These are phyloP conservation scores for Plectus sambesii DNA, from an alignment of 1,140 invertebrate species.

Conservation along the genomic window DNA sequence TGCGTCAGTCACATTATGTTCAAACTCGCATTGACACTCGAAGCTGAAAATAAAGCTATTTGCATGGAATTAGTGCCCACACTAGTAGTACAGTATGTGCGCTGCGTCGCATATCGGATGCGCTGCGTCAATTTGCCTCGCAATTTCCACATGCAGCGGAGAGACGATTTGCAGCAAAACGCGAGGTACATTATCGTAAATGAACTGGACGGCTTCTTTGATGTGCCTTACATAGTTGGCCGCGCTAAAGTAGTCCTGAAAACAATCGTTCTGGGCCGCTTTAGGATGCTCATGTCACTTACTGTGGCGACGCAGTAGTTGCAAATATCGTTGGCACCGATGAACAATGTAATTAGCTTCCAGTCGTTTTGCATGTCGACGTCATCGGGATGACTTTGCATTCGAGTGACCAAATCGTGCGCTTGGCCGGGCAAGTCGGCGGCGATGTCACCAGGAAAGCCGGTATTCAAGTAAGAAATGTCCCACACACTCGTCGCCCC, in stretches of 20 bases:
- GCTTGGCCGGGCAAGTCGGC: slow-evolving; percentile 47
- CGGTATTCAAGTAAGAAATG: slow-evolving; percentile 42
- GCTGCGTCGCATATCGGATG: slow-evolving; percentile 28
- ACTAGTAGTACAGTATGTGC: slow-evolving; percentile 23
- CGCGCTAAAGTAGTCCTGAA: too few species aligned
- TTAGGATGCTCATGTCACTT: slow-evolving; percentile 27
- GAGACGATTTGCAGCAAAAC: slow-evolving; percentile 31
- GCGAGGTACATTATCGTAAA: slow-evolving; percentile 52
- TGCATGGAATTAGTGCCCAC: too few species aligned
- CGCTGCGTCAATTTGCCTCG: slow-evolving; percentile 21
- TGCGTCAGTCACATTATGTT: slow-evolving; percentile 23
- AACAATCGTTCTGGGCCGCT: slow-evolving; percentile 48
- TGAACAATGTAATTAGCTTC: slow-evolving; percentile 70
- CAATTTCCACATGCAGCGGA: slow-evolving; percentile 28
- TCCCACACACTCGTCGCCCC: slow-evolving; percentile 28
- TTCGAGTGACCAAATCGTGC: slow-evolving; percentile 35
- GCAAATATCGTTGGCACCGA: slow-evolving; percentile 72
- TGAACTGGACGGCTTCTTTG: slow-evolving; percentile 51
- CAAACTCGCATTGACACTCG: slow-evolving; percentile 32
- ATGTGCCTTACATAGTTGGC: slow-evolving; percentile 58
- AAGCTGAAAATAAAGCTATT: slow-evolving; percentile 8
- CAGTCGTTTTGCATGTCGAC: slow-evolving; percentile 52
- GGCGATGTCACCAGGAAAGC: slow-evolving; percentile 39
- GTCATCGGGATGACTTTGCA: slow-evolving; percentile 37
- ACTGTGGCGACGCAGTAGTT: slow-evolving; percentile 54